Conservation (phyloP, 2,113 vertebrate species). For the Alethe castanea region DNA sequence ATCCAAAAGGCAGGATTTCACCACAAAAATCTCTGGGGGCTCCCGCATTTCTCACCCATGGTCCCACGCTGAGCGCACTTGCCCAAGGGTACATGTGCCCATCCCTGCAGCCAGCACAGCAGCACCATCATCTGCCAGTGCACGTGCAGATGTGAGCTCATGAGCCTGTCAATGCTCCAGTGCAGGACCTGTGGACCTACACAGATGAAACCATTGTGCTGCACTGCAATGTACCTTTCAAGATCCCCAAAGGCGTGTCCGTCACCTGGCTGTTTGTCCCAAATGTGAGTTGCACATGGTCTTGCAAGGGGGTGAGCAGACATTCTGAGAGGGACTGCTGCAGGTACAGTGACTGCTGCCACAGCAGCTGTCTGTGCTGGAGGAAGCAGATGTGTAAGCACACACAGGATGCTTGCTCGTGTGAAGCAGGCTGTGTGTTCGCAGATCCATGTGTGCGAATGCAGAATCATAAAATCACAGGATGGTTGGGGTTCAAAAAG, state of each 20-base stretch:
- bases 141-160: neutral
- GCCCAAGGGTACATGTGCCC: neutral
- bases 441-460: fast-evolving
- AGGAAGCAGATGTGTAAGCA: neutral
- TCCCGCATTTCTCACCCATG: neutral
- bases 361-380: neutral
- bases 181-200: neutral
- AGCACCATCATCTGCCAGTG: neutral
- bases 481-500: neutral
- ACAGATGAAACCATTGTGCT: neutral
- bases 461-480: neutral
- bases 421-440: neutral
- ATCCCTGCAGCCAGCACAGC: neutral
- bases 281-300: neutral
- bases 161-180: neutral
- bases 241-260: fast-evolving
- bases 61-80: fast-evolving
- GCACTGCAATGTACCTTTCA: neutral
- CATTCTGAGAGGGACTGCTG: neutral
- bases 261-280: slow-evolving; percentile 21
- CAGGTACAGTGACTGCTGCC: neutral
- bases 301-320: fast-evolving
- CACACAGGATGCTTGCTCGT: fast-evolving
- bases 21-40: neutral
- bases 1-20: neutral